These are phyloP conservation scores for Pyrocoelia pectoralis DNA, from an alignment of 2,888 invertebrate species.

Conservation along the genomic window DNA sequence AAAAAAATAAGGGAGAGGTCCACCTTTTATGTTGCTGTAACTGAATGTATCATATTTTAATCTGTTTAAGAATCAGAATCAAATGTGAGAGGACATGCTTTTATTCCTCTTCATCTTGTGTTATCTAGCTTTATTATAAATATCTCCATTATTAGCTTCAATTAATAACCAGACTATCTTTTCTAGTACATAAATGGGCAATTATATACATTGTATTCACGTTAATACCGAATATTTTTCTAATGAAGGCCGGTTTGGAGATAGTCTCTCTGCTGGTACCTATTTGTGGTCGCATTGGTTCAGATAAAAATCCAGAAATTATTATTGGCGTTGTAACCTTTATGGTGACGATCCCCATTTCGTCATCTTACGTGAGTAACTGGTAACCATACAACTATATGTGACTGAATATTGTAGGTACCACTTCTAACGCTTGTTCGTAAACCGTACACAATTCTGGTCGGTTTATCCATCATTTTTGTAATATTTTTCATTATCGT, in stretches of 20 bases:
- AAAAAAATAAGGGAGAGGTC: too few species aligned
- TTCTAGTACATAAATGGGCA: constrained; percentile 38
- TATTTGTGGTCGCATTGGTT: constrained; percentile 59
- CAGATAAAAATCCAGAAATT: constrained; percentile 59
- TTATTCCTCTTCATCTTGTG: too few species aligned
- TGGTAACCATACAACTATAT: too few species aligned
- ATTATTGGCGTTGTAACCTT: constrained; percentile 57
- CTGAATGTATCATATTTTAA: too few species aligned
- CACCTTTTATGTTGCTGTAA: too few species aligned
- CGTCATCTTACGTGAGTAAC: constrained; percentile 56
- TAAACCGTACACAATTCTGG: constrained; percentile 44
- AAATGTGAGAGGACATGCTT: too few species aligned
- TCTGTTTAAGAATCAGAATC: too few species aligned
- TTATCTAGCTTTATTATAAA: too few species aligned
- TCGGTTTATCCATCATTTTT: constrained; percentile 45
- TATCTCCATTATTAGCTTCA: too few species aligned
- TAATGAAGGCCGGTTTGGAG: constrained; percentile 29
- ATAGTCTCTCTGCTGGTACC: constrained; percentile 47
- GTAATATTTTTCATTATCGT: constrained; percentile 59
- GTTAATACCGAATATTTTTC: constrained; percentile 36
- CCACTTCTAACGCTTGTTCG: constrained; percentile 46
- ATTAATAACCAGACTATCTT: too few species aligned
- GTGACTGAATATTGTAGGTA: constrained; percentile 42
- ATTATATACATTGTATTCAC: constrained; percentile 28
- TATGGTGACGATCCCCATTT: constrained; percentile 55